Evolutionary conservation across 2,113 vertebrate genomes (phyloP).

Genomic region (Trachemys scripta): DNA sequence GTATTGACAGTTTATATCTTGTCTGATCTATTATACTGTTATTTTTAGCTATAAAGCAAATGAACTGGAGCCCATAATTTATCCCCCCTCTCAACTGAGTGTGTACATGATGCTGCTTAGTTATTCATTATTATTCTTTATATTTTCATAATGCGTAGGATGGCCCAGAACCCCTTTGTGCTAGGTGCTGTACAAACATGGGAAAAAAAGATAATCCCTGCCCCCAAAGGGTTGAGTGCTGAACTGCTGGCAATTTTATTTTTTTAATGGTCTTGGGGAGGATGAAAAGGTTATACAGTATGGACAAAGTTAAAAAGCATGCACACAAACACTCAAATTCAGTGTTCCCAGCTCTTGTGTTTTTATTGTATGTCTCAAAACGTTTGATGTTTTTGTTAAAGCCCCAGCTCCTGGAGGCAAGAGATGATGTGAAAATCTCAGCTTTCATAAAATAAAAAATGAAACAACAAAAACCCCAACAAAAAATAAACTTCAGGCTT

Average conservation of each 20-base stretch:
- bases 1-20: not conserved
- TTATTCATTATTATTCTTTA: not conserved
- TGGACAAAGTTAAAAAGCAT: not conserved
- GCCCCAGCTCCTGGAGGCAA: not conserved
- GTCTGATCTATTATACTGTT: not conserved
- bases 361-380: fast-evolving
- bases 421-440: not conserved
- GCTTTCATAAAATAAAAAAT: not conserved
- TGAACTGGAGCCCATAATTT: not conserved
- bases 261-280: not conserved
- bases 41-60: not conserved
- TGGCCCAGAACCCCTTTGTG: not conserved
- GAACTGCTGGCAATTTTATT: not conserved
- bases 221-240: not conserved
- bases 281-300: not conserved
- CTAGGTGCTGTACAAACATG: not conserved
- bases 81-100: not conserved
- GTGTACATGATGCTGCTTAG: not conserved
- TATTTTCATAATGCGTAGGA: not conserved
- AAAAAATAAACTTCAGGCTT: not conserved
- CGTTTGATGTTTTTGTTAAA: not conserved
- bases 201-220: not conserved
- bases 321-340: not conserved
- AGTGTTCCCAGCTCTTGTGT: not conserved
- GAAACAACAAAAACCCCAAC: no score